phyloP scores from a whole-genome alignment of 2,888 invertebrate species.

The Brachycybe producta region DNA sequence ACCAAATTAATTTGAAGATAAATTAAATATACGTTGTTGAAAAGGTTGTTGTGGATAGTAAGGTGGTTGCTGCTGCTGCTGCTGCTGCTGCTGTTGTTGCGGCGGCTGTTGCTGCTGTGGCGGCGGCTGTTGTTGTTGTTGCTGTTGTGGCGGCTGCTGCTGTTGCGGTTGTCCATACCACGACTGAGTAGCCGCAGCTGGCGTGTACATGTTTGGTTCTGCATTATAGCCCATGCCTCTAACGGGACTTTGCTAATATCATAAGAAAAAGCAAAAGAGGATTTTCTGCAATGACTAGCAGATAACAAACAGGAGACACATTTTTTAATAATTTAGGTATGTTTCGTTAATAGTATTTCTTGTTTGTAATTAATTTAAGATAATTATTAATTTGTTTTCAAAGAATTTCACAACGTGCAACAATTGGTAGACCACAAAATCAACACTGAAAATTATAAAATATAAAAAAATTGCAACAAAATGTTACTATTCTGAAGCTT shows the following conservation, averaged over 20 bases:
- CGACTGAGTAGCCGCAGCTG: slow-evolving; percentile 22
- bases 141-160: slow-evolving; percentile 34
- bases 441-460: too few species aligned
- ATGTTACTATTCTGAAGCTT: too few species aligned
- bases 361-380: too few species aligned
- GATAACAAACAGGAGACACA: too few species aligned
- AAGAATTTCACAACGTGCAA: too few species aligned
- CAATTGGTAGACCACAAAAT: too few species aligned
- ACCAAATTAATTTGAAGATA: neutral
- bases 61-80: slow-evolving; percentile 40
- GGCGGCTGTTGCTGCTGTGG: slow-evolving; percentile 36
- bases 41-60: slow-evolving; percentile 27
- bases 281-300: slow-evolving; percentile 1
- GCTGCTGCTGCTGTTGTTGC: slow-evolving; percentile 36
- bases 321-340: too few species aligned
- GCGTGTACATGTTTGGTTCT: slow-evolving; percentile 23
- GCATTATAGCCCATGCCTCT: slow-evolving; percentile 22
- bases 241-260: slow-evolving; percentile 12
- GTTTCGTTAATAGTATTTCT: too few species aligned
- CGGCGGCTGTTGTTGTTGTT: slow-evolving; percentile 39
- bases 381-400: too few species aligned
- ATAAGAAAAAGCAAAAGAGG: neutral
- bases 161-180: slow-evolving; percentile 39
- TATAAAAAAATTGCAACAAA: too few species aligned
- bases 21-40: slow-evolving; percentile 16